Base-by-base conservation (phyloP, 2,888 invertebrate genomes). In the Yponomeuta cagnagella region DNA sequence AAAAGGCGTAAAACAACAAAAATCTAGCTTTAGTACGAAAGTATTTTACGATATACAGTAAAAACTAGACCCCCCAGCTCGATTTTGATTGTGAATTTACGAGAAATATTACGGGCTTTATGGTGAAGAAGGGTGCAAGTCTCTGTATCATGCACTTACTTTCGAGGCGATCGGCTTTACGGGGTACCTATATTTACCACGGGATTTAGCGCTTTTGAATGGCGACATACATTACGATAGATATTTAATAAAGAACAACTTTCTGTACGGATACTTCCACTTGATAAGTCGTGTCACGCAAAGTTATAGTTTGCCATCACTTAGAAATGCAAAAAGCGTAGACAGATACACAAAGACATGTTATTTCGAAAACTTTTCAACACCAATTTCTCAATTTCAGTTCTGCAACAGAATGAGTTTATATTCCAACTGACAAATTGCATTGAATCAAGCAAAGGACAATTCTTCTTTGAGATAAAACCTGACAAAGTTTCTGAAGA, bases 341-440 rank as follows among this genome's bases (percentile, higher is more conserved):
- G 52, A 52, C 52, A 52, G 10, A 52, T 52, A 58, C 52, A 58
- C 4, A 58, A 2, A 58, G 52, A 58, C 52, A 58, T 58, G 12
- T 12, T 58, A 58, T 64, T 64, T 67, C 10, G 5, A 43, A 69
- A 69, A 69, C 63, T 69, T 63, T 31, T 23, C 68, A 23, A 68
- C 48, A 68, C 9, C 8, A 48, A 81, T 88, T 87, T 86, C 89
- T 87, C 89, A 87, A 88, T 88, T 88, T 88, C 85, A 88, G 88
- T 89, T 89, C 43, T 84, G 83, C 86, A 90, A 89, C 87, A 88
- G 89, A 88, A 88, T 89, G 86, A 85, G 87, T 89, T 89, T 89
- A 89, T 88, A 87, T 85, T 84, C 84, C 80, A 80, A 83, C 84
- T 87, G 86, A 88, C 83, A 88, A 89, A 90, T 90, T 88, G 86